Base-by-base conservation (phyloP, 2,888 invertebrate species). In the Sympetrum striolatum region DNA sequence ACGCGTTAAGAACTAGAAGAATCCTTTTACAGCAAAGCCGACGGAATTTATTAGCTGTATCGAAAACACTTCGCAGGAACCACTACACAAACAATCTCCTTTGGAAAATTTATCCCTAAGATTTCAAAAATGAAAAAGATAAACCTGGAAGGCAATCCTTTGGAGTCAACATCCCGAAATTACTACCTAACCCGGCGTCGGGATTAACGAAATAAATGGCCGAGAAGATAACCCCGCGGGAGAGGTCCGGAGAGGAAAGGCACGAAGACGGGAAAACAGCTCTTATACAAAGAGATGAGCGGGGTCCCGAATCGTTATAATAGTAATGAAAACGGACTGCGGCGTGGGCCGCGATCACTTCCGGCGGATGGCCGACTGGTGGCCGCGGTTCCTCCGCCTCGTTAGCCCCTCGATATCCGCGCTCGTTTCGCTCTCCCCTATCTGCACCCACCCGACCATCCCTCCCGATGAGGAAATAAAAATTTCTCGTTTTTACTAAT, bases 191-290 rank as follows among this genome's bases (percentile, higher is more conserved):
- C n/a, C 58, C 37, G 35, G 82, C 53, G 81, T 18, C 25, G 58
- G 86, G n/a, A 37, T 37, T 86, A 60, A 60, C 60, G 37, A 86
- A 60, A 37, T 86, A 86, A 86, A 86, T 64, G 86, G 60, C 22
- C 22, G 8, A 64, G 86, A 35, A 60, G 86, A 60, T 86, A 35
- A 58, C 86, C 86, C 86, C 64, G 86, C 60, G n/a, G 86, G 86
- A 15, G 53, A 31, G 86, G 60, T 64, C 60, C 86, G 14, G n/a
- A n/a, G 86, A 35, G 35, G 80, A 35, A 18, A 37, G 73, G 73
- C 25, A 31, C 25, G 73, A 25, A 73, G 25, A 73, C 31, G 73
- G 31, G 18, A 5, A 73, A 31, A 73, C 25, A 73, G 73, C 25
- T 31, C n/a, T 31, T 73, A 12, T 12, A 73, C 25, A 31, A 73